A percentile compares a stretch with the other conserved stretches of the same genome.
phyloP scores from a whole-genome alignment of 2,113 vertebrate genomes.

The Lipotes vexillifer region DNA sequence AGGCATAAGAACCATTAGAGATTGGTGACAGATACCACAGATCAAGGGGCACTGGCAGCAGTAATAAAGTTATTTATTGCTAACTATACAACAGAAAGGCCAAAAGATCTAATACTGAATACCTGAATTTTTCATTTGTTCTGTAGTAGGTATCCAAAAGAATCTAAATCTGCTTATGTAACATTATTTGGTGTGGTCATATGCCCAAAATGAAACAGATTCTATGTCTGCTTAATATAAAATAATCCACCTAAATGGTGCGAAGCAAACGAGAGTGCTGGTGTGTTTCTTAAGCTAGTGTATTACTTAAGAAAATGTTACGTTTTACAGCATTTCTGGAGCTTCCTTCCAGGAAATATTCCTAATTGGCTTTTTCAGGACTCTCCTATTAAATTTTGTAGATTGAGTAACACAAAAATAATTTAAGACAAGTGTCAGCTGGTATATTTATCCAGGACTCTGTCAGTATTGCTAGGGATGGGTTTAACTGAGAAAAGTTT shows the following conservation, averaged over 20 bases:
- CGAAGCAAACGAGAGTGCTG: background rate
- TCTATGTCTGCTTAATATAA: background rate
- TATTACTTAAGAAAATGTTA: background rate
- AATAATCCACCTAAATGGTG: background rate
- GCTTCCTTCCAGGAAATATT: background rate
- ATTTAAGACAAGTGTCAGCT: background rate
- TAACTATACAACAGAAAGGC: background rate
- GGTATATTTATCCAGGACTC: background rate
- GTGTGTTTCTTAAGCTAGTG: background rate
- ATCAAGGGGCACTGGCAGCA: background rate
- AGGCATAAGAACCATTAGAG: background rate
- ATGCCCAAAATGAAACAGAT: background rate
- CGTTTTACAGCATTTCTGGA: background rate
- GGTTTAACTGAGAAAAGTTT: slow-evolving; percentile 1
- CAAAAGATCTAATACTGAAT: background rate
- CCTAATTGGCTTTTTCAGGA: background rate
- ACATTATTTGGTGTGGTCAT: background rate
- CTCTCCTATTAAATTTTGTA: background rate
- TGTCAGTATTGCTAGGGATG: background rate
- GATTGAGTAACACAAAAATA: background rate
- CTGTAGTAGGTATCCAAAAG: background rate
- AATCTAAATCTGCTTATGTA: background rate
- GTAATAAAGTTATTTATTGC: background rate
- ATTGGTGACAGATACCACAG: background rate
- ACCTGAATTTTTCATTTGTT: background rate